Conservation (phyloP, 2,797 vertebrate genomes). For the Notolabrus celidotus region DNA sequence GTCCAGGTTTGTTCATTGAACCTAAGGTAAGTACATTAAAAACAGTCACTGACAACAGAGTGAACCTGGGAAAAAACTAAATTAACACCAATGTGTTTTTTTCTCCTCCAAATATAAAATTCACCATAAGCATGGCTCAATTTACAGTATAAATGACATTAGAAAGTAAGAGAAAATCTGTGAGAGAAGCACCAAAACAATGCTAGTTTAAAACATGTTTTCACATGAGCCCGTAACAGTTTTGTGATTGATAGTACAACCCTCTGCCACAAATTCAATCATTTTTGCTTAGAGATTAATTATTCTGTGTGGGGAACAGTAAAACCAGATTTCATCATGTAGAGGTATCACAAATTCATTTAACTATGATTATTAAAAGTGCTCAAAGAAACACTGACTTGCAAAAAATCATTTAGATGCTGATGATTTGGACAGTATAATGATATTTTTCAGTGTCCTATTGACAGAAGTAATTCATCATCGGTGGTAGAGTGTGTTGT, state of each 20-base stretch:
- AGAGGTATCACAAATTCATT: constrained; percentile 84
- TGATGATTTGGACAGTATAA: constrained; percentile 81
- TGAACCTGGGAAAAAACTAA: constrained; percentile 64
- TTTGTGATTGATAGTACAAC: constrained; percentile 70
- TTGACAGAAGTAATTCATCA: constrained; percentile 54
- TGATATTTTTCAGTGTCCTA: constrained; percentile 67
- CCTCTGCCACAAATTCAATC: constrained; percentile 71
- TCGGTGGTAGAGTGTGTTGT: constrained; percentile 76
- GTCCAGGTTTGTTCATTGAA: constrained; percentile 78
- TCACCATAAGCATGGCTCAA: constrained; percentile 83
- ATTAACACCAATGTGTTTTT: constrained; percentile 46
- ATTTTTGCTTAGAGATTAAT: constrained; percentile 73
- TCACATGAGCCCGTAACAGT: constrained; percentile 81
- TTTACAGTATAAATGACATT: constrained; percentile 82
- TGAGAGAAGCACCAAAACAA: constrained; percentile 89
- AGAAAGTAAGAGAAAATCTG: constrained; percentile 65
- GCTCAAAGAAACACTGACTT: constrained; percentile 88
- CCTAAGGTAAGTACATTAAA: constrained; percentile 73
- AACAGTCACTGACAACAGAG: constrained; percentile 69
- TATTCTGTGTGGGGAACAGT: constrained; percentile 54
- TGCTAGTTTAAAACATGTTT: constrained; percentile 76
- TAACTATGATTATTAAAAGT: constrained; percentile 87
- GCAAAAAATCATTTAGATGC: constrained; percentile 78
- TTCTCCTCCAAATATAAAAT: constrained; percentile 78
- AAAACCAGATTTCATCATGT: constrained; percentile 71